phyloP scores from a whole-genome alignment of 2,888 invertebrate genomes.

The Apomyelois bistriatella region DNA sequence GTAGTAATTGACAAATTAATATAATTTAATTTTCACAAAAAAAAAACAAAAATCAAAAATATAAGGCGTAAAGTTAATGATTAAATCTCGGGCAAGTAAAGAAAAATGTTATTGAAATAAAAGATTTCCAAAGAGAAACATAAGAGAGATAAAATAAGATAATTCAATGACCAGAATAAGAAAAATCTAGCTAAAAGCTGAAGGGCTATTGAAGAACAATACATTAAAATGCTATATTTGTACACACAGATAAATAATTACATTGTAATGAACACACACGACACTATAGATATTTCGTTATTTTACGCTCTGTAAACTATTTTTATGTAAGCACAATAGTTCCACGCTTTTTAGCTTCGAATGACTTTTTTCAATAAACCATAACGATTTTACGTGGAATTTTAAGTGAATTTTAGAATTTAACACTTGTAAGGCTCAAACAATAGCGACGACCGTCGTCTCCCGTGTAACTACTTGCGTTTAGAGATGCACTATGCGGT shows the following conservation, averaged over 20 bases:
- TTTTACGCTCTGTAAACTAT: constrained; percentile 59
- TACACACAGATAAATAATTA: neutral
- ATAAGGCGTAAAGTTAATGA: too few species aligned
- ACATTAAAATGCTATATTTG: neutral
- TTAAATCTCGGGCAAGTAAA: too few species aligned
- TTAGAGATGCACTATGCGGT: neutral
- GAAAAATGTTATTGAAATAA: too few species aligned
- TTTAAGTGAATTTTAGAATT: constrained; percentile 9
- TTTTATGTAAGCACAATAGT: constrained; percentile 38
- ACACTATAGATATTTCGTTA: constrained; percentile 38
- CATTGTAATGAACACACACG: constrained; percentile 13
- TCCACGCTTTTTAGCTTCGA: constrained; percentile 54
- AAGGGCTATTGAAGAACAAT: too few species aligned
- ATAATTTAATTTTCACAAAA: too few species aligned
- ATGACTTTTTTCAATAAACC: constrained; percentile 35
- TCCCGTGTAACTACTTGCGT: neutral
- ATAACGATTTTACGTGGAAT: constrained; percentile 20
- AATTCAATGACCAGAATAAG: too few species aligned
- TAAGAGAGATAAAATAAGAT: too few species aligned
- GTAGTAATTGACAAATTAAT: too few species aligned
- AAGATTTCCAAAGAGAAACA: too few species aligned
- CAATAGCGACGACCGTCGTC: constrained; percentile 15
- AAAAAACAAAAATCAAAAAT: too few species aligned
- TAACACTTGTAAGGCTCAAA: constrained; percentile 11
- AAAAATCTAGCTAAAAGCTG: too few species aligned